phyloP scores from a whole-genome alignment of 2,113 vertebrate genomes.

The Dromiciops gliroides region DNA sequence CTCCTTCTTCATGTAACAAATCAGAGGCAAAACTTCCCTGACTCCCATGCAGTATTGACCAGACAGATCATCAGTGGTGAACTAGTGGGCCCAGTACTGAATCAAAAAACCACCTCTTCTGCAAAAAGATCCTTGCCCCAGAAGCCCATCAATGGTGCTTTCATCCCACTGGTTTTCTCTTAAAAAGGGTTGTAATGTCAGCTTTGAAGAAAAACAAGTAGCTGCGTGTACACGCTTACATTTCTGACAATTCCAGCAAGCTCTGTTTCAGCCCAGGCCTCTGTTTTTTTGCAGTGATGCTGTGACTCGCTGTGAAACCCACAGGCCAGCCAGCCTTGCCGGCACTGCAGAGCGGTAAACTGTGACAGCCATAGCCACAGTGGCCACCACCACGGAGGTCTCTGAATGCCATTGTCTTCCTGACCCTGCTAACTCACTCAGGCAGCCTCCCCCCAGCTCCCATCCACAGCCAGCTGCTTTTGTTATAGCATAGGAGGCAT shows the following conservation, averaged over 20 bases:
- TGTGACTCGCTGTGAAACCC: conserved; percentile 34
- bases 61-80: background rate
- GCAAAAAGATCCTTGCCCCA: background rate
- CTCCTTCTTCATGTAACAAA: background rate
- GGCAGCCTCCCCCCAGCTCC: conserved; percentile 13
- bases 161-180: conserved; percentile 19
- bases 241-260: conserved; percentile 34
- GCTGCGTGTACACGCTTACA: background rate
- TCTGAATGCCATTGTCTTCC: conserved; percentile 53
- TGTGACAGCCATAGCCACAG: too few species aligned
- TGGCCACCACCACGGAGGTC: background rate
- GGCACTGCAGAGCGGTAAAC: conserved; percentile 19
- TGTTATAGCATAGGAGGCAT: conserved; percentile 42
- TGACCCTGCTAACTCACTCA: background rate
- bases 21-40: background rate
- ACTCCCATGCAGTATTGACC: background rate
- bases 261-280: conserved; percentile 37
- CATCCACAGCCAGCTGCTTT: conserved; percentile 49
- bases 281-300: conserved; percentile 37
- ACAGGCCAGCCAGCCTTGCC: background rate
- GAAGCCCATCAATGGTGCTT: conserved; percentile 34
- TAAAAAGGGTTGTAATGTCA: conserved; percentile 49
- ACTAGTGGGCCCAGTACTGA: background rate
- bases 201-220: conserved; percentile 35
- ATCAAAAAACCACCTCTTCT: background rate